Base-by-base conservation (phyloP, 1,140 invertebrate species). In the Triops longicaudatus region DNA sequence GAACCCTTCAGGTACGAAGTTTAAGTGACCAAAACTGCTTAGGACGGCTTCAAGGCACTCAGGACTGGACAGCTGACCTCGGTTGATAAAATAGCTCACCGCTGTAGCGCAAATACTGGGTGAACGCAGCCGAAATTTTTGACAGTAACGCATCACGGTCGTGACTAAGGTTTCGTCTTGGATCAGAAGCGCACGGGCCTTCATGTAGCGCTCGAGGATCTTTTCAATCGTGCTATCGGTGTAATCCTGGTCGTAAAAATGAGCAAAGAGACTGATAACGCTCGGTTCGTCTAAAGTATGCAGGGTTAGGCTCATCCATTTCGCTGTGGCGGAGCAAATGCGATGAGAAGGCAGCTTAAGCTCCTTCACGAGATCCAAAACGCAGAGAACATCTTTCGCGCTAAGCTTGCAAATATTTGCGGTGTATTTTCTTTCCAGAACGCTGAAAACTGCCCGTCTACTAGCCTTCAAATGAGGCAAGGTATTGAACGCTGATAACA, bases 271-370 rank as follows among this genome's bases (percentile, higher is more conserved):
- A 79, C 87, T 85, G 17, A 87, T 81, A 6, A 92, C 78, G 74
- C 89, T 84, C 41, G 87, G 86, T 80, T 91, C 89, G 75, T 84
- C 85, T 4, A 89, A 81, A 17, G 83, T 83, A 83, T 90, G 88
- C 76, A 91, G 87, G 80, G 90, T 89, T 37, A 87, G 82, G 79
- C 86, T 86, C 1, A 88, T 83, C 89, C 90, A 92, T 78, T 87
- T 86, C 1, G 86, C 85, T 42, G 88, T 82, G 77, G 82, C 82
- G 76, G 83, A 83, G 28, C 90, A 83, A 73, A 88, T 84, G 26
- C 83, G 79, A 17, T 77, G 78, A 12, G 84, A 83, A 72, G 85
- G 82, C 50, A 86, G 82, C 79, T 86, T 86, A 79, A 84, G 82
- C 79, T 81, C 78, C 9, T 81, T 74, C 73, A 86, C 77, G 31